A percentile compares a stretch with the other conserved stretches of the same genome.
Evolutionary conservation across 2,113 vertebrate species (phyloP).

Genomic region (Equus przewalskii): DNA sequence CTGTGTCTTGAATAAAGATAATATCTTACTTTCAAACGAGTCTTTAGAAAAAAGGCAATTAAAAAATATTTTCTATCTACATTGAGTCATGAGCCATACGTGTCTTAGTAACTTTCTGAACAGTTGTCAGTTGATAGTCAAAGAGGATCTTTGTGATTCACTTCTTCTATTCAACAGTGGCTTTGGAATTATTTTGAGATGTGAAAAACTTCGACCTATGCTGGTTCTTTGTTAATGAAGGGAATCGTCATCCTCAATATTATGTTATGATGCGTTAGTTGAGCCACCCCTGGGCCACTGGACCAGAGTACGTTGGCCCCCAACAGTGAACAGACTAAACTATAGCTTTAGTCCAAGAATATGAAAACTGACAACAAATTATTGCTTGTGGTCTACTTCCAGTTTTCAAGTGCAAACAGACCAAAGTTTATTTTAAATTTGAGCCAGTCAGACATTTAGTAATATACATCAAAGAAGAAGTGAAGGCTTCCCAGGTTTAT

Average conservation of each 20-base stretch:
- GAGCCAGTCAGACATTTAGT: constrained; percentile 88
- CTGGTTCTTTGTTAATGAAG: constrained; percentile 89
- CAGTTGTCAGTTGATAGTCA: constrained; percentile 24
- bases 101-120: constrained; percentile 42
- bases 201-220: constrained; percentile 85
- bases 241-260: constrained; percentile 90
- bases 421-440: constrained; percentile 89
- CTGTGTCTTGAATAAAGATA: constrained; percentile 20
- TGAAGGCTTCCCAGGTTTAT: constrained; percentile 89
- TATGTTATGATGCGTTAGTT: constrained; percentile 82
- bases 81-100: background rate
- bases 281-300: constrained; percentile 87
- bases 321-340: constrained; percentile 89
- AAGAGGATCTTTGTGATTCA: background rate
- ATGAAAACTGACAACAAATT: constrained; percentile 90
- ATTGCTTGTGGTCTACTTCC: constrained; percentile 88
- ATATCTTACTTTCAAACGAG: constrained; percentile 10
- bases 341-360: constrained; percentile 88
- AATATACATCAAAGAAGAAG: constrained; percentile 89
- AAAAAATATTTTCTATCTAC: constrained; percentile 21
- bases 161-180: constrained; percentile 69
- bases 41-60: background rate
- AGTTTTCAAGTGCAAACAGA: constrained; percentile 90
- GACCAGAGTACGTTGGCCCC: constrained; percentile 78
- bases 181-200: constrained; percentile 89